Evolutionary conservation across 2,888 invertebrate species (phyloP).

Genomic region (Philonicus albiceps): DNA sequence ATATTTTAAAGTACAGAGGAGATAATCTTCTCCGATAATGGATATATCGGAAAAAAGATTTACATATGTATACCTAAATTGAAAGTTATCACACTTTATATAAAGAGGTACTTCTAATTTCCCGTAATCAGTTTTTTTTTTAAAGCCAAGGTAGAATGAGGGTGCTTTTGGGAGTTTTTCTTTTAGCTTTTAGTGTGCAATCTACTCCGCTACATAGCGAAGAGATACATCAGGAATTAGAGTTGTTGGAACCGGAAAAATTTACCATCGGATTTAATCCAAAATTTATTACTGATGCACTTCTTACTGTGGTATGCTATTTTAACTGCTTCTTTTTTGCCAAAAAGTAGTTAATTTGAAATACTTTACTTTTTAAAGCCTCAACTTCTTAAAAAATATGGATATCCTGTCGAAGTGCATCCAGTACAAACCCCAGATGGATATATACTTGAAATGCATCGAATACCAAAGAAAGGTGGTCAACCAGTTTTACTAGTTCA

Average conservation of each 20-base stretch:
- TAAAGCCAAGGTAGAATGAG: neutral
- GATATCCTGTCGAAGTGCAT: constrained; percentile 74
- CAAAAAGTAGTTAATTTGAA: neutral
- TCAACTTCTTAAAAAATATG: constrained; percentile 60
- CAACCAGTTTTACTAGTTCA: constrained; percentile 67
- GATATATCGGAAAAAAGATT: neutral
- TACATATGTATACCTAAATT: neutral
- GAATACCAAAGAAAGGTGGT: constrained; percentile 70
- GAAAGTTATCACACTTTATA: neutral
- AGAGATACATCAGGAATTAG: neutral
- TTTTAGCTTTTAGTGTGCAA: neutral
- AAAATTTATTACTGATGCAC: neutral
- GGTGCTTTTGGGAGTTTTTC: neutral
- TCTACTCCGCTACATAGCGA: neutral
- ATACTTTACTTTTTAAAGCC: neutral
- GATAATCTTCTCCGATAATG: neutral
- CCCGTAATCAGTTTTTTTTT: neutral
- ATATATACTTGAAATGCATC: constrained; percentile 78
- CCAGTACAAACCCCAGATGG: constrained; percentile 77
- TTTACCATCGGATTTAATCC: neutral
- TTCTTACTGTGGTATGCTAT: neutral
- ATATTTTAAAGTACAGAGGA: neutral
- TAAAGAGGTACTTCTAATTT: neutral
- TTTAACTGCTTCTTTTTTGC: neutral
- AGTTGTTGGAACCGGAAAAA: neutral